Base-by-base conservation (phyloP, 2,113 vertebrate genomes). In the Nannobrachium achirus region DNA sequence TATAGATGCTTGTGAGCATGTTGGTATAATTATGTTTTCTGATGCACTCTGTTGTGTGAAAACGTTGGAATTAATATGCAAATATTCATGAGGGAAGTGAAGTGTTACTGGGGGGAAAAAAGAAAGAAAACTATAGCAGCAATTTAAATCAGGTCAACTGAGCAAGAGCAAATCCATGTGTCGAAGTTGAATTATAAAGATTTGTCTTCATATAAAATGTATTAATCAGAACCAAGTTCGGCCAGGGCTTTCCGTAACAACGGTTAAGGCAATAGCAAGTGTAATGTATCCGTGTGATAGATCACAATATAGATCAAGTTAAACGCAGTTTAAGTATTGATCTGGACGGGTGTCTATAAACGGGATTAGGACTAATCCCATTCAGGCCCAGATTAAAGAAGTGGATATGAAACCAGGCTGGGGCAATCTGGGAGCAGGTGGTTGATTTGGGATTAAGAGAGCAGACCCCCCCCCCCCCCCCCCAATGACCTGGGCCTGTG, bases 341-440 rank as follows among this genome's bases (percentile, higher is more conserved):
- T 91, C 85, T 86, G 80, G 68, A 76, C 78, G 84, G 88, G 86
- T 88, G 89, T 91, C 88, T 90, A 88, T 89, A 82, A 85, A 87
- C 66, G 80, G 86, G 86, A 90, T 90, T 90, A 89, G 61, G 74
- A 79, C 78, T 93, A 92, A 93, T 91, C 91, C 87, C 78, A 88
- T 86, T 87, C 73, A 70, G 80, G 87, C 78, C 86, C 79, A 89
- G 86, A 87, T 88, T 33, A 69, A 89, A 86, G 80, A 77, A 79
- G 69, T 66, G 78, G 82, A 78, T 82, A 79, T 75, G 64, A 80
- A 87, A 85, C 62, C 78, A 84, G 84, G 63, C 84, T 71, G 75
- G 80, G 69, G 72, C 85, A 87, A 85, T 86, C 84, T 84, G 83
- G 80, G 79, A 88, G 80, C 90, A 89, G 89, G 83, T 89, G 87